A percentile compares a stretch with the other conserved stretches of the same genome.
Conservation (phyloP, 2,888 invertebrate species). For the Lithophane semibrunnea region DNA sequence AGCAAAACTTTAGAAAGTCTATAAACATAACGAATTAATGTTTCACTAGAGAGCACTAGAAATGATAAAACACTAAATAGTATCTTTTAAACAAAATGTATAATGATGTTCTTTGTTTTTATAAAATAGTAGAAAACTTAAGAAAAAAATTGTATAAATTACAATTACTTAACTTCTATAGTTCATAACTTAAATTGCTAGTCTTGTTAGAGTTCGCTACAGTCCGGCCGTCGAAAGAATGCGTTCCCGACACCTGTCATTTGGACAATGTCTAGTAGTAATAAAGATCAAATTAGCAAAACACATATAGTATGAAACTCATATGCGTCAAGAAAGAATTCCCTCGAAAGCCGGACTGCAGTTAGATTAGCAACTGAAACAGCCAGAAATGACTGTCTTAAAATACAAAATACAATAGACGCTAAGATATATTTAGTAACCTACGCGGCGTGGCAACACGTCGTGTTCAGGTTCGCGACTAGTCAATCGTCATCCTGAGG, state of each 20-base stretch:
- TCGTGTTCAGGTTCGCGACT: too few species aligned
- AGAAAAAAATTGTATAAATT: not conserved
- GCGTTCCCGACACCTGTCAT: too few species aligned
- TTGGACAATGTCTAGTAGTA: too few species aligned
- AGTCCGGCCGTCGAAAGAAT: too few species aligned
- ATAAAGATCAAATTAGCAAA: too few species aligned
- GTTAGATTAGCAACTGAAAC: not conserved
- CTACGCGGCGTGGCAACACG: too few species aligned
- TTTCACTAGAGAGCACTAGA: conserved; percentile 36
- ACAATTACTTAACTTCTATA: not conserved
- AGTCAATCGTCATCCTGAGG: too few species aligned
- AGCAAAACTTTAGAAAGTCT: conserved; percentile 31
- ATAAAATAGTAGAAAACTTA: not conserved
- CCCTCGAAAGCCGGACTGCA: too few species aligned
- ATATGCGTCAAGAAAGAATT: too few species aligned
- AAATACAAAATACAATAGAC: too few species aligned
- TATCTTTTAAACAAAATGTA: conserved; percentile 12
- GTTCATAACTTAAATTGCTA: not conserved
- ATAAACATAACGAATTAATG: conserved; percentile 27
- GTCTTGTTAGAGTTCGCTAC: not conserved
- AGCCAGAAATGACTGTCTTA: not conserved
- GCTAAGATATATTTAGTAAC: too few species aligned
- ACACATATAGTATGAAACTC: too few species aligned
- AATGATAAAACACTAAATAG: conserved; percentile 33
- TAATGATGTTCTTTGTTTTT: not conserved